These are phyloP conservation scores for Ganaspis sp. DNA, from an alignment of 1,140 invertebrate species.

Conservation along the genomic window DNA sequence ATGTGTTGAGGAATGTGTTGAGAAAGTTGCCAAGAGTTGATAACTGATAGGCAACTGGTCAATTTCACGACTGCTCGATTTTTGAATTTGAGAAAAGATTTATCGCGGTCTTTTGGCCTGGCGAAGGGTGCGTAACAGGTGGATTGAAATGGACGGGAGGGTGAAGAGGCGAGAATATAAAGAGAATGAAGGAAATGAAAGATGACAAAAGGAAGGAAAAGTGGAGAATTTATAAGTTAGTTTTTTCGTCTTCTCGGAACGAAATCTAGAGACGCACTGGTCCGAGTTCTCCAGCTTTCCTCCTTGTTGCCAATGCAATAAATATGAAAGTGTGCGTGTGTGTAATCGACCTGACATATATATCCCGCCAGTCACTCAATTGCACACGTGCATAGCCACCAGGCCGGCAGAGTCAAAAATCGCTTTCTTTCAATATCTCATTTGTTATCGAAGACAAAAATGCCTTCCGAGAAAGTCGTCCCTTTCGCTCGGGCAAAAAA, in stretches of 20 bases:
- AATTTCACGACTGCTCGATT: conserved; percentile 28
- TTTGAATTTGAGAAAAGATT: conserved; percentile 44
- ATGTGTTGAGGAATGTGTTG: conserved; percentile 8
- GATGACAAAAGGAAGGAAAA: conserved; percentile 33
- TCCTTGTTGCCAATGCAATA: conserved; percentile 59
- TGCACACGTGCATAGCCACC: neutral
- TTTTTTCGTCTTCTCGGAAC: conserved; percentile 53
- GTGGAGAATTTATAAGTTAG: conserved; percentile 35
- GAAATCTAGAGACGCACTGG: conserved; percentile 66
- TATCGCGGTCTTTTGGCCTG: conserved; percentile 41
- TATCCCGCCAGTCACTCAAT: neutral
- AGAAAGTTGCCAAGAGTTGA: neutral
- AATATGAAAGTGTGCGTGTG: conserved; percentile 61
- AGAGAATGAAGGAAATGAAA: conserved; percentile 1
- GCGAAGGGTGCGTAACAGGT: conserved; percentile 43
- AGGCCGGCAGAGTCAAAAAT: neutral
- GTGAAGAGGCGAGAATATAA: neutral
- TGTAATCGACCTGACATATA: conserved; percentile 24
- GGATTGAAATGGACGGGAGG: conserved; percentile 20
- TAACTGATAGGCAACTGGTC: conserved; percentile 24
- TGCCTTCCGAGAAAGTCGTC: conserved; percentile 18
- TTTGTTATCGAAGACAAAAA: conserved; percentile 28
- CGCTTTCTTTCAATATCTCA: conserved; percentile 23
- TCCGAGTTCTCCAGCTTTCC: conserved; percentile 57
- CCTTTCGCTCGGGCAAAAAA: neutral